Evolutionary conservation across 2,888 invertebrate species (phyloP).

Genomic region (Epirrhoe alternata): DNA sequence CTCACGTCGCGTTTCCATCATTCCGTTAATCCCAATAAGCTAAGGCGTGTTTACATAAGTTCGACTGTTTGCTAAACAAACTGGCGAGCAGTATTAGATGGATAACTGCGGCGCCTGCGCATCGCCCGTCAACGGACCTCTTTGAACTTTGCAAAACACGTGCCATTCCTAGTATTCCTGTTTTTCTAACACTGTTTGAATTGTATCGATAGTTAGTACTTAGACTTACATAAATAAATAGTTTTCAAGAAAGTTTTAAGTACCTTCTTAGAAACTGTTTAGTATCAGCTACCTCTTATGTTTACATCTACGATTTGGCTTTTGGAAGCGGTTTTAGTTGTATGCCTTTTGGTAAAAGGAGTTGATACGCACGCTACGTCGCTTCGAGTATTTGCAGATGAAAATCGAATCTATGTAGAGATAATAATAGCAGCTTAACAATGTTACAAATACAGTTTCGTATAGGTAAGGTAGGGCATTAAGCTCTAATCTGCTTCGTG

Average conservation of each 20-base stretch:
- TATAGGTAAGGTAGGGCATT: conserved; percentile 4
- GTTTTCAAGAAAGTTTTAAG: conserved; percentile 24
- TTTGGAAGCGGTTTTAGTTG: not conserved
- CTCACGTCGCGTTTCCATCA: conserved; percentile 8
- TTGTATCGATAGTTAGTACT: conserved; percentile 24
- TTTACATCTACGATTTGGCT: not conserved
- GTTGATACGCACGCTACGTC: not conserved
- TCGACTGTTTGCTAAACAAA: conserved; percentile 43
- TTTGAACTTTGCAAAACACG: conserved; percentile 51
- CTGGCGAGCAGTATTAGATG: conserved; percentile 27
- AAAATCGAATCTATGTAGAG: too few relatives aligned
- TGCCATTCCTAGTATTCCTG: conserved; percentile 30
- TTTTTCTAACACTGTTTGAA: conserved; percentile 30
- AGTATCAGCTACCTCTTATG: conserved; percentile 3
- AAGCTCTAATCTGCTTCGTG: conserved; percentile 4
- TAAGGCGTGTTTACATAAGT: conserved; percentile 37
- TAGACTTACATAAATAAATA: too few relatives aligned
- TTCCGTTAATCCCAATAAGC: conserved; percentile 11
- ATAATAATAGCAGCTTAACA: conserved; percentile 1
- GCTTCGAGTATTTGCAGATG: too few relatives aligned
- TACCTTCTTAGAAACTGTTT: conserved; percentile 15
- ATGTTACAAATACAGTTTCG: conserved; percentile 6
- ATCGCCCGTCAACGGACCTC: conserved; percentile 47
- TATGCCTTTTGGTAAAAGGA: not conserved
- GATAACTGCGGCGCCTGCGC: conserved; percentile 44